These are phyloP conservation scores for Acestrorhynchus altus DNA, from an alignment of 2,797 vertebrate genomes.

Conservation along the genomic window DNA sequence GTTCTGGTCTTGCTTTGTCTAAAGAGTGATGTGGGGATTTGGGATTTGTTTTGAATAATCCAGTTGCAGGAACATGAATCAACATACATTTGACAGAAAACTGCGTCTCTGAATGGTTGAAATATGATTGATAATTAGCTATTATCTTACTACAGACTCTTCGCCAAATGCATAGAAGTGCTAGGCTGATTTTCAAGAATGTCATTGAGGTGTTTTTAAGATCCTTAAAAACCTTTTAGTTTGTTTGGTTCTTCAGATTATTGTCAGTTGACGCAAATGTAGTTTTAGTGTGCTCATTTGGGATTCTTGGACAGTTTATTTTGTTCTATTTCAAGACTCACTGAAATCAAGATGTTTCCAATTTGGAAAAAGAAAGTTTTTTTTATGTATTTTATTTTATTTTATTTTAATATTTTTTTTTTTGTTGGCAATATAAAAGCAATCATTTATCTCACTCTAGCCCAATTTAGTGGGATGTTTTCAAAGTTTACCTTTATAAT, in stretches of 20 bases:
- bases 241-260: neutral
- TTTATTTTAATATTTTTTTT: too few species aligned
- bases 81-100: neutral
- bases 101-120: neutral
- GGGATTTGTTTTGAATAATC: conserved; percentile 28
- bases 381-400: too few species aligned
- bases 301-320: neutral
- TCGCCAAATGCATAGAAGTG: neutral
- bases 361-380: too few species aligned
- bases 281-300: neutral
- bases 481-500: too few species aligned
- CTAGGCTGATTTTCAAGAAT: neutral
- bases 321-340: neutral
- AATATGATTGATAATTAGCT: conserved; percentile 1
- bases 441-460: too few species aligned
- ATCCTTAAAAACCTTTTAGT: neutral
- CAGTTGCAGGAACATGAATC: conserved; percentile 2
- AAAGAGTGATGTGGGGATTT: conserved; percentile 14
- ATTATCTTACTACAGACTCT: neutral
- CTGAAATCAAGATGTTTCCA: too few species aligned
- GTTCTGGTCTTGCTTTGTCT: conserved; percentile 23
- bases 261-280: neutral
- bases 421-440: too few species aligned
- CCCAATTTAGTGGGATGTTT: too few species aligned
- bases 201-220: neutral